Conservation (phyloP, 2,113 vertebrate genomes). For the Siniperca knerii region DNA sequence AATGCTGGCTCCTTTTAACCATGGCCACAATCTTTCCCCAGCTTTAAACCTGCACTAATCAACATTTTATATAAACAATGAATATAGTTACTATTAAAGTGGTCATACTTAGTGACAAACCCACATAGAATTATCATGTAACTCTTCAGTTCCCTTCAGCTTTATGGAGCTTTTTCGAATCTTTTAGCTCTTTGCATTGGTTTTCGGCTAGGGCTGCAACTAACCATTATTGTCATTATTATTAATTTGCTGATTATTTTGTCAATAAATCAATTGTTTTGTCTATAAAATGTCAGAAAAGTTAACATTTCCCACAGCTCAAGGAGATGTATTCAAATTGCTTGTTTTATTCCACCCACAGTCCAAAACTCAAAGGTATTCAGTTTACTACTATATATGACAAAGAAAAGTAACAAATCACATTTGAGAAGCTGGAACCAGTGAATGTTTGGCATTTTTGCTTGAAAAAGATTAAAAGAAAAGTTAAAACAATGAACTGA, state of each 20-base stretch:
- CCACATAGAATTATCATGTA: background rate
- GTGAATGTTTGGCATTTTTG: background rate
- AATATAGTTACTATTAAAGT: too few species aligned
- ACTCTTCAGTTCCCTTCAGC: too few species aligned
- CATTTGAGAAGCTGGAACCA: background rate
- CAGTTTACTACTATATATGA: background rate
- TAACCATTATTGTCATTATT: background rate
- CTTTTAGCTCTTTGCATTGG: background rate
- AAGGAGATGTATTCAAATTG: background rate
- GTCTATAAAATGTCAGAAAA: background rate
- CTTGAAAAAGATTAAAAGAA: background rate
- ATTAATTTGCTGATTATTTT: too few species aligned
- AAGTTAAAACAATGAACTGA: background rate
- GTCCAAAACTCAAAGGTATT: background rate
- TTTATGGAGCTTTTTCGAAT: too few species aligned
- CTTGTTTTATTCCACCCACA: too few species aligned
- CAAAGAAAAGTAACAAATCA: background rate
- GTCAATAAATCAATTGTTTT: background rate
- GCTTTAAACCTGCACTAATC: too few species aligned
- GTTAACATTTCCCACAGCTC: background rate
- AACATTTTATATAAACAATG: too few species aligned
- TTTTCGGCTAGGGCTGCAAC: background rate
- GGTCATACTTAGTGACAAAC: background rate
- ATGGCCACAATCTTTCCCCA: background rate
- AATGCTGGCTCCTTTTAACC: background rate